These are phyloP conservation scores for Synanceia verrucosa DNA, from an alignment of 2,797 vertebrate species.

Conservation along the genomic window DNA sequence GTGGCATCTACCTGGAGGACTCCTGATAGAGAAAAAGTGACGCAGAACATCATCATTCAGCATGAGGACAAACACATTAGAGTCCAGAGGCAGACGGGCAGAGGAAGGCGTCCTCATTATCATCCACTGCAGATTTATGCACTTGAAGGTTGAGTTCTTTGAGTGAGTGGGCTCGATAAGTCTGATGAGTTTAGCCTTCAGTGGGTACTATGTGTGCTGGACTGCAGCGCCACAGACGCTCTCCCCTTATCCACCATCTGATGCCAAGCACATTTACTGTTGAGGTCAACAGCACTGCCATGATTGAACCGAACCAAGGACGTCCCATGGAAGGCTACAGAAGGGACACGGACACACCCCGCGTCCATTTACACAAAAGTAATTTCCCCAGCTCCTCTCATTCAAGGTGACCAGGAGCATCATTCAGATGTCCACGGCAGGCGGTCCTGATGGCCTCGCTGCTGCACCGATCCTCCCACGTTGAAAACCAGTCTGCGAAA, in stretches of 20 bases:
- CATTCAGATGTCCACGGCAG: constrained; percentile 61
- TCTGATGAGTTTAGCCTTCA: constrained; percentile 80
- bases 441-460: constrained; percentile 46
- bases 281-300: constrained; percentile 73
- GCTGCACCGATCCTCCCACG: not conserved
- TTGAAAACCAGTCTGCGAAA: not conserved
- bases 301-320: constrained; percentile 79
- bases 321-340: constrained; percentile 55
- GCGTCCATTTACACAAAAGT: constrained; percentile 76
- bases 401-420: constrained; percentile 81
- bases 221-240: constrained; percentile 35
- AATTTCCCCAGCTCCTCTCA: constrained; percentile 68
- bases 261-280: constrained; percentile 71
- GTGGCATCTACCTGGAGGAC: constrained; percentile 54
- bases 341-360: constrained; percentile 56
- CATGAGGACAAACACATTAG: constrained; percentile 65
- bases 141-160: constrained; percentile 77
- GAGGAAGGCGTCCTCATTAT: constrained; percentile 69
- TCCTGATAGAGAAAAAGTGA: constrained; percentile 60
- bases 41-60: constrained; percentile 59
- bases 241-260: constrained; percentile 61
- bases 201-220: constrained; percentile 53
- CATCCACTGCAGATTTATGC: constrained; percentile 72
- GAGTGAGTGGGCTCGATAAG: constrained; percentile 73
- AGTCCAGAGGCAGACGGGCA: constrained; percentile 61